Evolutionary conservation across 1,140 invertebrate species (phyloP).

Genomic region (Parapsyche elsis): DNA sequence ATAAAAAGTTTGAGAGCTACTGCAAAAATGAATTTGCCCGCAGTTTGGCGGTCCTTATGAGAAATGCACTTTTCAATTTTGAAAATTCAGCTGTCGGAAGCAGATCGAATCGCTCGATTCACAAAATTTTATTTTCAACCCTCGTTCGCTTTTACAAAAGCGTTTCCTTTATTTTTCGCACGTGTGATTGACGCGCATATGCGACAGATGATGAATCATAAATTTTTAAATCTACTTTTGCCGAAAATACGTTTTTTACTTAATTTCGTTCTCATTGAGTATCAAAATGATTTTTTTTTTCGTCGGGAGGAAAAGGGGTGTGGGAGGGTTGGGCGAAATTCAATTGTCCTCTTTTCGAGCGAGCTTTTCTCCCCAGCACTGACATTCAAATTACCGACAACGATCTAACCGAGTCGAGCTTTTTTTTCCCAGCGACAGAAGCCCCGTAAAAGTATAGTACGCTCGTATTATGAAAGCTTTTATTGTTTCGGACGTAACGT

Average conservation of each 20-base stretch:
- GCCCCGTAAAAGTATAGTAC: not conserved
- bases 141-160: not conserved
- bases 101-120: conserved; percentile 53
- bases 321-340: no score
- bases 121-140: conserved; percentile 15
- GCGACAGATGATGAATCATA: conserved; percentile 20
- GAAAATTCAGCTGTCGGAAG: conserved; percentile 50
- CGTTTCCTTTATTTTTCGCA: conserved; percentile 12
- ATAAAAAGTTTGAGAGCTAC: no score
- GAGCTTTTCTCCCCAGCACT: not conserved
- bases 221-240: no score
- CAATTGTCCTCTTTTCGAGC: no score
- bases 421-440: not conserved
- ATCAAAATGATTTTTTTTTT: not conserved
- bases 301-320: not conserved
- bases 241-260: no score
- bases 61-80: conserved; percentile 14
- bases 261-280: no score
- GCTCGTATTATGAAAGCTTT: conserved; percentile 33
- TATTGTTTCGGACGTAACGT: conserved; percentile 35
- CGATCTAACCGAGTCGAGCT: not conserved
- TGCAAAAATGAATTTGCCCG: no score
- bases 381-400: conserved; percentile 3
- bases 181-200: conserved; percentile 28
- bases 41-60: not conserved